Conservation (phyloP, 2,113 vertebrate species). For the Ptilorrhoa leucosticta region DNA sequence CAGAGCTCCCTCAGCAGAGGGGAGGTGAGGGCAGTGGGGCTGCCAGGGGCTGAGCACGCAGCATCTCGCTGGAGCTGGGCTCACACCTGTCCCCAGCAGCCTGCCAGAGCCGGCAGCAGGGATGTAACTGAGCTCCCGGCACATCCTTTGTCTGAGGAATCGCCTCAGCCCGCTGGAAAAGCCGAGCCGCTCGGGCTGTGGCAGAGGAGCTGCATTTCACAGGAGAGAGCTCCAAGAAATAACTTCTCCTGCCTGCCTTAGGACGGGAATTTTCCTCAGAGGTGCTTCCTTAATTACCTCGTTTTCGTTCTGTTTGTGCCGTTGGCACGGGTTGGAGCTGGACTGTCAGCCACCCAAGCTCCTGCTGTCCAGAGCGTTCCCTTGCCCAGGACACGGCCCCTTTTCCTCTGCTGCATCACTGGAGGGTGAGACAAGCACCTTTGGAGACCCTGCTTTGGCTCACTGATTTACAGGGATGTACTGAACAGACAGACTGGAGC, state of each 20-base stretch:
- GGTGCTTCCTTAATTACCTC: neutral
- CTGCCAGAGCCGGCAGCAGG: neutral
- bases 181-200: neutral
- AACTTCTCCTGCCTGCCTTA: neutral
- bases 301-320: neutral
- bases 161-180: neutral
- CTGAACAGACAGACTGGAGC: neutral
- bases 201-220: neutral
- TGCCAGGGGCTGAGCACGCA: neutral
- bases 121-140: slow-evolving; percentile 60
- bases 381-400: neutral
- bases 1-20: neutral
- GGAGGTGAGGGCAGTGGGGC: neutral
- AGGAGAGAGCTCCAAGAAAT: neutral
- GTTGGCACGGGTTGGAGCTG: neutral
- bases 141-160: slow-evolving; percentile 63
- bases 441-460: neutral
- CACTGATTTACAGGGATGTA: neutral
- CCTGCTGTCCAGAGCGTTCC: neutral
- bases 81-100: neutral
- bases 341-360: neutral
- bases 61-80: slow-evolving; percentile 6
- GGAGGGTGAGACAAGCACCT: neutral
- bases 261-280: neutral
- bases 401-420: neutral